Evolutionary conservation across 2,888 invertebrate genomes (phyloP), one percentile per base, ranked within the genome.

Genomic region (Dichetophora obliterata): DNA sequence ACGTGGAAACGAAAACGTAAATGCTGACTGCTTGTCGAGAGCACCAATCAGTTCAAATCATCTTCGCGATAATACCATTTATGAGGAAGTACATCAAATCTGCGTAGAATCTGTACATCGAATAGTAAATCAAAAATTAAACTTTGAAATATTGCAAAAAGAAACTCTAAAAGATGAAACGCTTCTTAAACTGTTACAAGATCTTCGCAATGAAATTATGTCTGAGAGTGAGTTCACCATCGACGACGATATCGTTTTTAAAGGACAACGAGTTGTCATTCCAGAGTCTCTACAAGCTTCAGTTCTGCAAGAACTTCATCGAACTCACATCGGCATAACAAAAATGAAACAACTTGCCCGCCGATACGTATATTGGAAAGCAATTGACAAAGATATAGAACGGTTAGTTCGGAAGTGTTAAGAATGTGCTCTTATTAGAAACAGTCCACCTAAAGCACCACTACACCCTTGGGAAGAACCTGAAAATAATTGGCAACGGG

Each of bases 281-380:
- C 82, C 80, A 9, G 11, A 16, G 11, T 70, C n/a, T 8, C 27
- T 82, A 68, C 79, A 43, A 77, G 52, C 27, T 76, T 24, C 78
- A n/a, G 77, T 84, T 27, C 69, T 83, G 57, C 52, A 75, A 31
- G 78, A 81, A 27, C 76, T 85, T n/a, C 84, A 84, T 71, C 76
- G 73, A 5, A 78, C 82, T 11, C 85, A 86, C 71, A 77, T 82
- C 6, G 85, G 85, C 6, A 81, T 84, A 6, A 80, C 82, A 19
- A 82, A 83, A 75, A 86, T 85, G 82, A 86, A 86, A 79, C 81
- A 82, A n/a, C 69, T 84, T 24, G 83, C 84, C 2, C 77, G 83
- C 43, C 77, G 81, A 22, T 81, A 83, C 79, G 82, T 85, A 50
- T 86, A 80, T 78, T 85, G 84, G 84, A 83, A 83, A 14, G n/a